Conservation (phyloP, 2,888 invertebrate genomes). For the Aleiodes alternator region DNA sequence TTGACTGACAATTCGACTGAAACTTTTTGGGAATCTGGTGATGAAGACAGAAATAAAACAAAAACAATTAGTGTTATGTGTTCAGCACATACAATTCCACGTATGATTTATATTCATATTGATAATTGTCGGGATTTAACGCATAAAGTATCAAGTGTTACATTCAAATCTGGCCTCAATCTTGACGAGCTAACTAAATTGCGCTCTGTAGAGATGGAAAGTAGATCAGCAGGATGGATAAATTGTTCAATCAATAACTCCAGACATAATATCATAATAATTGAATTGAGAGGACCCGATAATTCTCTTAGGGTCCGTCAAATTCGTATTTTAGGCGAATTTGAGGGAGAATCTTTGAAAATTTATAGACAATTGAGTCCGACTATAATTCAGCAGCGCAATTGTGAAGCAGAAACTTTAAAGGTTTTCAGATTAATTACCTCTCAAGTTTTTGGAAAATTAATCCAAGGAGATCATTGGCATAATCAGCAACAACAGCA, state of each 20-base stretch:
- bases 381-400: constrained; percentile 85
- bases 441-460: constrained; percentile 93
- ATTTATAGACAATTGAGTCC: constrained; percentile 77
- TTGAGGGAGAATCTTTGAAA: constrained; percentile 78
- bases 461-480: constrained; percentile 82
- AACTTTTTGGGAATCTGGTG: constrained; percentile 99
- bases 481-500: constrained; percentile 60
- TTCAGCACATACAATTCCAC: constrained; percentile 81
- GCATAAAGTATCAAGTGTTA: constrained; percentile 92
- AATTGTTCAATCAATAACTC: constrained; percentile 85
- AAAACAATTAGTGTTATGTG: constrained; percentile 87
- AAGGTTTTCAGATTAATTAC: constrained; percentile 94
- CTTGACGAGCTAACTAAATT: constrained; percentile 88
- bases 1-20: constrained; percentile 96
- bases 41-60: constrained; percentile 95
- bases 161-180: constrained; percentile 90
- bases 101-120: constrained; percentile 90
- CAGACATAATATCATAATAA: constrained; percentile 80
- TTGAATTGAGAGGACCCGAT: constrained; percentile 94
- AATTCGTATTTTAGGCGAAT: constrained; percentile 82
- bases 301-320: constrained; percentile 93
- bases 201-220: constrained; percentile 90
- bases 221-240: constrained; percentile 92
- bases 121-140: constrained; percentile 96
- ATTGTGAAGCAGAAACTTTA: constrained; percentile 94